Conservation (phyloP, 2,113 vertebrate genomes). For the Microtus oregoni region DNA sequence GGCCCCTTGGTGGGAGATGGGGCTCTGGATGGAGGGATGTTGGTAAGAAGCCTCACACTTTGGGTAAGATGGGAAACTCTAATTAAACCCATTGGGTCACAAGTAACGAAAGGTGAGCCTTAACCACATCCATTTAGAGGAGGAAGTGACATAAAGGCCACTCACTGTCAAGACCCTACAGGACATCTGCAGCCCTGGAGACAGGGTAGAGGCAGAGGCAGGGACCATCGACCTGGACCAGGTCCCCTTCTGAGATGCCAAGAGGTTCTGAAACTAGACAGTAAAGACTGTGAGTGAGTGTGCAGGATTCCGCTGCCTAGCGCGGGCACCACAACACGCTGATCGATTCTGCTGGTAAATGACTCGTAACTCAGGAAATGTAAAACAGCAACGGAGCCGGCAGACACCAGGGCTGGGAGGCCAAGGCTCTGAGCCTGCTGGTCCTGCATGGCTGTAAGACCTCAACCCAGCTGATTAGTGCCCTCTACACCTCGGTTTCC, state of each 20-base stretch:
- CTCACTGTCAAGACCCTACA: accelerated
- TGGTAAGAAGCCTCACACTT: background rate
- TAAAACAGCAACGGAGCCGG: too few species aligned
- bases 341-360: background rate
- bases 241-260: background rate
- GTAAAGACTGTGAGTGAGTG: background rate
- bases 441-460: accelerated
- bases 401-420: background rate
- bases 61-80: background rate
- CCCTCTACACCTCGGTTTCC: accelerated
- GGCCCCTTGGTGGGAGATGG: accelerated
- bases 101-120: background rate
- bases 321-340: background rate
- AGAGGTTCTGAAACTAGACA: background rate
- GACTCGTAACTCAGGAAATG: background rate
- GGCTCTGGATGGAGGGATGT: background rate
- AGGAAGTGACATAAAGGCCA: too few species aligned
- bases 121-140: too few species aligned
- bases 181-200: background rate
- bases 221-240: accelerated
- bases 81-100: background rate
- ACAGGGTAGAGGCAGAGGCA: background rate
- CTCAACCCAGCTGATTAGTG: accelerated
- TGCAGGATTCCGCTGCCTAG: background rate
- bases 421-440: background rate